Evolutionary conservation across 2,797 vertebrate genomes (phyloP).

Genomic region (Hephaestus fuliginosus): DNA sequence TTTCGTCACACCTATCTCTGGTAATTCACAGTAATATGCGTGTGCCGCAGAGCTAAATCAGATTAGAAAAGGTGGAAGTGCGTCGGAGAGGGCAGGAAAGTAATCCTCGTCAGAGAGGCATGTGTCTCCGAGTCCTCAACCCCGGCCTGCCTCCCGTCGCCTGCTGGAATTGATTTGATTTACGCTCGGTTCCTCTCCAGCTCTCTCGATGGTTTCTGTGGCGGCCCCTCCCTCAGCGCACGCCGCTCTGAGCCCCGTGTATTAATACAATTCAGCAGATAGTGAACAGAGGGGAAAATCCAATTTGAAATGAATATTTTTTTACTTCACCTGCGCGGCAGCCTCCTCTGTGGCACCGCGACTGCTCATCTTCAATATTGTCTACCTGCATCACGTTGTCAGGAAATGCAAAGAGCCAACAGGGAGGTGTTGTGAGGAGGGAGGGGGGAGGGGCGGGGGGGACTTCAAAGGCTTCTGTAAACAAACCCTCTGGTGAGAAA

Average conservation of each 20-base stretch:
- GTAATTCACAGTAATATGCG: conserved; percentile 64
- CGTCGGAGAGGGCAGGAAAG: conserved; percentile 56
- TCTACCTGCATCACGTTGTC: conserved; percentile 73
- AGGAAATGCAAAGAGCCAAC: conserved; percentile 49
- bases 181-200: conserved; percentile 61
- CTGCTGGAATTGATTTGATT: conserved; percentile 76
- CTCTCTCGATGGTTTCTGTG: conserved; percentile 52
- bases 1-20: conserved; percentile 62
- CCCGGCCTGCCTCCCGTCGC: conserved; percentile 47
- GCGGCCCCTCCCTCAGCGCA: conserved; percentile 45
- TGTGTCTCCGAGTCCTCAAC: conserved; percentile 65
- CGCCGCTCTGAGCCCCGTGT: conserved; percentile 55
- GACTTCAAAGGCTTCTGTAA: conserved; percentile 83
- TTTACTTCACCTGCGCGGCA: conserved; percentile 67
- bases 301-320: conserved; percentile 80
- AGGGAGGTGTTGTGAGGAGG: not conserved
- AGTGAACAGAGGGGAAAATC: conserved; percentile 66
- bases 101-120: conserved; percentile 65
- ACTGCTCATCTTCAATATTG: conserved; percentile 66
- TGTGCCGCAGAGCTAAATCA: conserved; percentile 67
- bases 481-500: conserved; percentile 79
- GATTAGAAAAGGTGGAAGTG: conserved; percentile 66
- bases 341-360: conserved; percentile 53
- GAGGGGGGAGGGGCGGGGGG: conserved; percentile 6
- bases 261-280: conserved; percentile 77